Evolutionary conservation across 2,113 vertebrate genomes (phyloP).

Genomic region (Sus scrofa): DNA sequence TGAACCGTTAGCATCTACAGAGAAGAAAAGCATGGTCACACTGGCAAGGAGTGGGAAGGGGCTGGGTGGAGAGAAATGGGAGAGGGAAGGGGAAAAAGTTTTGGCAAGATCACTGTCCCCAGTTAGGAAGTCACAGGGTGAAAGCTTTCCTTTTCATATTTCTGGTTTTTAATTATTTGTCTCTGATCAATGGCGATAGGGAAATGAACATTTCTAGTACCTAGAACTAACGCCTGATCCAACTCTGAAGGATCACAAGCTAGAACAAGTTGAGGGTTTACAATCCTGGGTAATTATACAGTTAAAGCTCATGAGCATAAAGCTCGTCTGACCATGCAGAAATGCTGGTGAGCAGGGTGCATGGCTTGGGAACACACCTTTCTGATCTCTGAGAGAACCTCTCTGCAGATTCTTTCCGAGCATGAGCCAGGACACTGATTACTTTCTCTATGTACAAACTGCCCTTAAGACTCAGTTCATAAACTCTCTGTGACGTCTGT

Average conservation of each 20-base stretch:
- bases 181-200: conserved; percentile 57
- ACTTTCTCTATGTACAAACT: not conserved
- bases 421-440: not conserved
- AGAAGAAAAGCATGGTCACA: conserved; percentile 73
- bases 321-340: conserved; percentile 79
- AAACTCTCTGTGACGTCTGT: conserved; percentile 44
- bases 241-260: conserved; percentile 65
- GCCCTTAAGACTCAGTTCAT: conserved; percentile 42
- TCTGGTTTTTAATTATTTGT: conserved; percentile 65
- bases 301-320: conserved; percentile 72
- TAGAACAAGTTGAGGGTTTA: conserved; percentile 68
- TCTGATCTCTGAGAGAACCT: not conserved
- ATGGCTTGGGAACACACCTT: conserved; percentile 32
- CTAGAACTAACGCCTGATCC: conserved; percentile 66
- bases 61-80: not conserved
- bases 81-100: conserved; percentile 53
- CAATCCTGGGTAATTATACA: conserved; percentile 69
- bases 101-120: conserved; percentile 77
- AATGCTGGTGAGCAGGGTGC: conserved; percentile 66
- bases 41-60: conserved; percentile 55
- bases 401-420: conserved; percentile 23
- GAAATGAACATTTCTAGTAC: conserved; percentile 64
- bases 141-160: conserved; percentile 68
- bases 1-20: conserved; percentile 65
- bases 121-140: conserved; percentile 65